These are phyloP conservation scores for Kuschelorhynchus macadamiae DNA, from an alignment of 2,888 invertebrate genomes.

Conservation along the genomic window DNA sequence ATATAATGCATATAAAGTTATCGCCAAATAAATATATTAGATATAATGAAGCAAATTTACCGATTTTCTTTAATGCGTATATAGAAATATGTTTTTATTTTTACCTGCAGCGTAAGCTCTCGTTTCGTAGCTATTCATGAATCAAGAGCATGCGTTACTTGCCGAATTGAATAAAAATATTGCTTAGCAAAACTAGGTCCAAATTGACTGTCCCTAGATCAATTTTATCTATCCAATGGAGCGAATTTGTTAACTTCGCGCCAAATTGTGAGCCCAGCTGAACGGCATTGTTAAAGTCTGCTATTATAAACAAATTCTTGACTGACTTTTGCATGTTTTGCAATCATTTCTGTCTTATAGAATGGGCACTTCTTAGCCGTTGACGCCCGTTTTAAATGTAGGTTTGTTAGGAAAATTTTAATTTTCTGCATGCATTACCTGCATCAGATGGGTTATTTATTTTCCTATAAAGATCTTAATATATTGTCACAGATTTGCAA, in stretches of 20 bases:
- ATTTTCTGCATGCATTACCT: constrained; percentile 16
- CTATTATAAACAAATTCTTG: constrained; percentile 29
- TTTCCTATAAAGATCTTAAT: too few species aligned
- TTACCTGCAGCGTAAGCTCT: constrained; percentile 51
- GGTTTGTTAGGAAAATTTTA: constrained; percentile 45
- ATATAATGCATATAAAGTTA: too few species aligned
- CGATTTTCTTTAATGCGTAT: too few species aligned
- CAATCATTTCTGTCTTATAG: constrained; percentile 43
- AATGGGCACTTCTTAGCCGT: constrained; percentile 57
- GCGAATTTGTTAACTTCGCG: constrained; percentile 34
- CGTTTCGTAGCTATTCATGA: constrained; percentile 43
- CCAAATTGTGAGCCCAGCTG: constrained; percentile 20
- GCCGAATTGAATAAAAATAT: constrained; percentile 35
- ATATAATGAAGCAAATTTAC: too few species aligned
- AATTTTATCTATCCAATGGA: constrained; percentile 28
- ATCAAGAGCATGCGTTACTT: constrained; percentile 45
- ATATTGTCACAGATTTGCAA: too few species aligned
- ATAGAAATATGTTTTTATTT: too few species aligned
- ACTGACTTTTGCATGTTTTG: constrained; percentile 42
- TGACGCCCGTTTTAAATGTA: constrained; percentile 59
- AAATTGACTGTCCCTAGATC: constrained; percentile 29
- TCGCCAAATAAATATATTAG: too few species aligned
- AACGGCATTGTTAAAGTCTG: constrained; percentile 23
- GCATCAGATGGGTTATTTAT: too few species aligned
- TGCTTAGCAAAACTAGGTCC: constrained; percentile 39